phyloP scores from a whole-genome alignment of 2,888 invertebrate species.

The Cephalotes varians region DNA sequence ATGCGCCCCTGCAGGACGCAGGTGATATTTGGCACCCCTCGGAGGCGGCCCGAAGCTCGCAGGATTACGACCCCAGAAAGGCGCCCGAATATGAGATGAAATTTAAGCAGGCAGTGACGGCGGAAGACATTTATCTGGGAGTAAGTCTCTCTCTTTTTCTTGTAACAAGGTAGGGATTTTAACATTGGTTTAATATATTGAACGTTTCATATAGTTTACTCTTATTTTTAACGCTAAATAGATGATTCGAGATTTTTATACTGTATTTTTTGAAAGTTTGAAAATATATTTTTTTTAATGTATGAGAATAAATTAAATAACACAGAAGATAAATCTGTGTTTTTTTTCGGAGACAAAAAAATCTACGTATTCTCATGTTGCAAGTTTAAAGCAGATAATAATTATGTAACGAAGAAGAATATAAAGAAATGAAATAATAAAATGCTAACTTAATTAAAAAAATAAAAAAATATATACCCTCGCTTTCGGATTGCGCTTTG shows the following conservation, averaged over 20 bases:
- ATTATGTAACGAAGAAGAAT: neutral
- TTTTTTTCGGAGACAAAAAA: neutral
- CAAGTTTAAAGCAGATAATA: neutral
- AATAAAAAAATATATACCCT: neutral
- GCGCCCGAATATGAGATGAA: slow-evolving; percentile 92
- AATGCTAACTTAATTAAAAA: neutral
- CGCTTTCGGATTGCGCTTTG: neutral
- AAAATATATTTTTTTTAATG: slow-evolving; percentile 9
- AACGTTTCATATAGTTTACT: slow-evolving; percentile 11
- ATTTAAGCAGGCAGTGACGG: slow-evolving; percentile 94
- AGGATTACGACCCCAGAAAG: slow-evolving; percentile 88
- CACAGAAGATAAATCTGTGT: neutral
- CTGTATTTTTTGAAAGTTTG: neutral
- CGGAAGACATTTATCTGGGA: slow-evolving; percentile 95
- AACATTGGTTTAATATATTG: too few relatives aligned
- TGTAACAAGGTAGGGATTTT: neutral
- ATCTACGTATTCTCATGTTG: neutral
- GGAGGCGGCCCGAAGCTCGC: slow-evolving; percentile 73
- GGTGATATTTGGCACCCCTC: slow-evolving; percentile 85
- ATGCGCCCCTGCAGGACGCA: slow-evolving; percentile 85
- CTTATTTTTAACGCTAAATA: slow-evolving; percentile 1
- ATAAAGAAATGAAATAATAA: neutral
- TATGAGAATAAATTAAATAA: neutral
- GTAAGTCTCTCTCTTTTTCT: slow-evolving; percentile 83
- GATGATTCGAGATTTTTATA: neutral